Conservation (phyloP, 2,797 vertebrate genomes). For the Botia almorhae region DNA sequence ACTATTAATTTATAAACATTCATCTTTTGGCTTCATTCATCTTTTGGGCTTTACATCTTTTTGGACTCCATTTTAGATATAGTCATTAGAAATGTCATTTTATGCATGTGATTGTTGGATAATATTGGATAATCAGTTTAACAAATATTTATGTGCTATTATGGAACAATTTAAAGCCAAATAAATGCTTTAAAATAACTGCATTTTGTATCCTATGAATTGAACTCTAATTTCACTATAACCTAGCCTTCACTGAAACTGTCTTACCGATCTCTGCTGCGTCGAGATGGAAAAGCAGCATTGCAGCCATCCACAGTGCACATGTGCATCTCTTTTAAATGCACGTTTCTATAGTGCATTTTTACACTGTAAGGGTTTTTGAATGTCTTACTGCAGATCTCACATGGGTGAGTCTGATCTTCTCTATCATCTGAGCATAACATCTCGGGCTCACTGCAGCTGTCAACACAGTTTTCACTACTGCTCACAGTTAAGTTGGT, state of each 20-base stretch:
- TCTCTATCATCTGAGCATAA: constrained; percentile 71
- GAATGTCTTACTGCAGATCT: constrained; percentile 94
- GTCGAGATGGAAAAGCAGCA: constrained; percentile 90
- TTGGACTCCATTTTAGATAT: neutral
- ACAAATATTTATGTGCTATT: no score
- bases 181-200: no score
- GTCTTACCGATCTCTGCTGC: constrained; percentile 96
- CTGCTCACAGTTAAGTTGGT: constrained; percentile 68
- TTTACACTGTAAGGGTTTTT: constrained; percentile 93
- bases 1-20: no score
- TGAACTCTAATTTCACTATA: no score
- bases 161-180: no score
- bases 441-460: constrained; percentile 69
- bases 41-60: no score
- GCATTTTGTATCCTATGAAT: no score
- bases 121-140: neutral
- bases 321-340: constrained; percentile 90
- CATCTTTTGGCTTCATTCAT: no score
- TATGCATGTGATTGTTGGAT: neutral
- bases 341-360: constrained; percentile 93
- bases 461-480: constrained; percentile 74
- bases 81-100: neutral
- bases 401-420: constrained; percentile 86
- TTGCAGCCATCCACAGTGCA: constrained; percentile 93
- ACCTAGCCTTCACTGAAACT: neutral